Evolutionary conservation across 2,888 invertebrate genomes (phyloP), one percentile per base, ranked within the genome.

Genomic region (Tinea trinotella): DNA sequence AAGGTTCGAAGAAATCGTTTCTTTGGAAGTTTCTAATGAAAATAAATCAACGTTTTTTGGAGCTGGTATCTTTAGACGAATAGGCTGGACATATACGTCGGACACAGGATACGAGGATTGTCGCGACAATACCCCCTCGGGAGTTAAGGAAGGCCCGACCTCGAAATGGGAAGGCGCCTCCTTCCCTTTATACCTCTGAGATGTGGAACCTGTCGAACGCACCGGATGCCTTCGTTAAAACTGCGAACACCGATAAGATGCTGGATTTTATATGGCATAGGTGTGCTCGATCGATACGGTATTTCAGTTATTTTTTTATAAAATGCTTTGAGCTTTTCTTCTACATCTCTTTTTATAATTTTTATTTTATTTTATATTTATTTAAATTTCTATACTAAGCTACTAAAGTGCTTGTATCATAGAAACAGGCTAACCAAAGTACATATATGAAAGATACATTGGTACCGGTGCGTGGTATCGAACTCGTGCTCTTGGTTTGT

Each of bases 221-320:
- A 81, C 71, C 69, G 76, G 74, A 73, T 68, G 73, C 76, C 76
- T 74, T 77, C 76, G 50, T 50, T 50, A 50, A 50, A 24, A 50
- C 50, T 24, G 50, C 24, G 24, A 50, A 50, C 50, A 5, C n/a
- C 48, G 24, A 50, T 50, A 50, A 50, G 50, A 50, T 24, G 24
- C 18, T 9, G 13, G 50, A 50, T 50, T 24, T 50, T 50, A 50
- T 22, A 10, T 50, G 19, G 46, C 46, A n/a, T 40, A 40, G 40
- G 40, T 19, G 46, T 17, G 17, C 46, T 40, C 17, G 46, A 46
- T 46, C 46, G 46, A 46, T 46, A 19, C 4, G 15, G 46, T 10
- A 46, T 46, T 46, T 46, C 15, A 13, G 15, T 7, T 40, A 40
- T 40, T 40, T 40, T 12, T 40, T 6, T 15, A 40, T 40, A 40